Base-by-base conservation (phyloP, 2,888 invertebrate species). In the Pandemis corylana region DNA sequence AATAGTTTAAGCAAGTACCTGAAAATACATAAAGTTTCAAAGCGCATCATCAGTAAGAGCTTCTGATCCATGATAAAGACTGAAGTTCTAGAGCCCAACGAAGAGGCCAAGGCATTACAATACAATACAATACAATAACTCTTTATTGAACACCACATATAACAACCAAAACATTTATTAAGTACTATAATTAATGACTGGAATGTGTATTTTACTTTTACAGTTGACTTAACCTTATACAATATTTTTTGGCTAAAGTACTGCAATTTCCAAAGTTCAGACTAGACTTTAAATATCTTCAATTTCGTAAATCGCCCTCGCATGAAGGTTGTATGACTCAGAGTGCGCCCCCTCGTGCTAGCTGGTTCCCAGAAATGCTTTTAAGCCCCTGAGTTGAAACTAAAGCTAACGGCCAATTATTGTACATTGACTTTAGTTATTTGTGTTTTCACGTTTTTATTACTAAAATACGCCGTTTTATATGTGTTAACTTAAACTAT, bases 331-430 rank as follows among this genome's bases (percentile, higher is more conserved):
- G 20, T 20, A 86, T 89, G 90, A 89, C 84, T 89, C 88, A 88
- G 85, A 81, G 87, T 84, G 85, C 87, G 89, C 78, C 78, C 74
- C 77, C 75, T 80, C 80, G 76, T 73, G 77, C 79, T 80, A 82
- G 89, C 91, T 90, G 77, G 81, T 93, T 91, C 93, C 92, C 85
- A 82, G 86, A 92, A 92, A 92, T 85, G 76, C 78, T 83, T 84
- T 83, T 81, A 80, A 80, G 82, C 84, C 82, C 80, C 79, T 79
- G 80, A 82, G 77, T 79, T 83, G 84, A 83, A 84, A 89, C 89
- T 88, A 88, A 56, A 1, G 20, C 20, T 56, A 20, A 88, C 85
- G 84, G 84, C 85, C 89, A 88, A 90, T 91, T 90, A 91, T 84
- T 87, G 87, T 83, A 80, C 80, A 85, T 82, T 80, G 84, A 83